Conservation (phyloP, 1,140 invertebrate species). For the Phocides pigmalion region DNA sequence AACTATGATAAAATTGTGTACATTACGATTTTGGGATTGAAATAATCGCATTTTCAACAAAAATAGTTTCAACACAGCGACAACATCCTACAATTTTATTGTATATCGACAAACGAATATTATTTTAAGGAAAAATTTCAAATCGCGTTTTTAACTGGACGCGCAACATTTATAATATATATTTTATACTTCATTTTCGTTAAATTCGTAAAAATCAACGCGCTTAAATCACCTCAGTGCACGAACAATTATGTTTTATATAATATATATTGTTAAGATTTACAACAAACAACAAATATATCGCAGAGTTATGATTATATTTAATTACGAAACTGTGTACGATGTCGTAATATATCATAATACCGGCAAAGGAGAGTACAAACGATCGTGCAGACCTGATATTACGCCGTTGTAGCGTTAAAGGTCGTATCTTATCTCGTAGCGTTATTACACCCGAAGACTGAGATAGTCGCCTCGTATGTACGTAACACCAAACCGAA, state of each 20-base stretch:
- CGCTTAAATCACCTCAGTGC: conserved; percentile 10
- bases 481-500: too few relatives aligned
- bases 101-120: neutral
- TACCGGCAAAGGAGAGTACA: too few relatives aligned
- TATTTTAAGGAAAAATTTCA: conserved; percentile 3
- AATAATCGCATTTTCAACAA: neutral
- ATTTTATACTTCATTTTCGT: conserved; percentile 49
- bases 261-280: conserved; percentile 18
- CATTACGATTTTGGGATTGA: too few relatives aligned
- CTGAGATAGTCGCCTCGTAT: too few relatives aligned
- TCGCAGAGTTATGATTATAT: conserved; percentile 4
- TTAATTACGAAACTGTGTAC: neutral
- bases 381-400: too few relatives aligned
- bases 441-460: too few relatives aligned
- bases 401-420: too few relatives aligned
- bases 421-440: too few relatives aligned
- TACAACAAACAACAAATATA: conserved; percentile 9
- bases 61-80: neutral
- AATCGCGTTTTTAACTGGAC: conserved; percentile 4
- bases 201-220: conserved; percentile 73
- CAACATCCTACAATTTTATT: conserved; percentile 11
- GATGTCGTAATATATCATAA: neutral
- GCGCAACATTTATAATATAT: conserved; percentile 55
- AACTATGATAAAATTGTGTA: too few relatives aligned
- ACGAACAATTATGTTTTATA: neutral